These are phyloP conservation scores for Stenchaetothrips biformis DNA, from an alignment of 2,888 invertebrate genomes.

Conservation along the genomic window DNA sequence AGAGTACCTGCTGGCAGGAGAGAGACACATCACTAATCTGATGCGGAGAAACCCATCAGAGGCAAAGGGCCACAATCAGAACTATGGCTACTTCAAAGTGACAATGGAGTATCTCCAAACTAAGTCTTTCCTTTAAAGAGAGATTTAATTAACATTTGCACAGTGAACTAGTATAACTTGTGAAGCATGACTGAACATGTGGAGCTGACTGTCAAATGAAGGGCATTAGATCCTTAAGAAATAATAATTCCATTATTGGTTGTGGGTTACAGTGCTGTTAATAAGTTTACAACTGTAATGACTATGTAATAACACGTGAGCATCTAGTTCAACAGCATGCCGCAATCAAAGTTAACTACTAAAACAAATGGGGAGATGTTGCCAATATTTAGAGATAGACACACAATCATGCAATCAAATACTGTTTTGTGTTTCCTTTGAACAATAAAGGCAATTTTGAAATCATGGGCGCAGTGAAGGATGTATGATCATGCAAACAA, in stretches of 20 bases:
- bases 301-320: not conserved
- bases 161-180: not conserved
- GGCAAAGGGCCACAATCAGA: conserved; percentile 39
- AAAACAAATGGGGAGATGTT: not conserved
- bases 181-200: not conserved
- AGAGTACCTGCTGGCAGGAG: conserved; percentile 58
- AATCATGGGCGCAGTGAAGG: not conserved
- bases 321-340: not conserved
- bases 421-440: too few species aligned
- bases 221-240: not conserved
- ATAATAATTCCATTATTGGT: not conserved
- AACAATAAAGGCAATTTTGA: not conserved
- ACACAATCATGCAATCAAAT: too few species aligned
- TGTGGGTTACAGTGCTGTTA: not conserved
- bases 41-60: too few species aligned
- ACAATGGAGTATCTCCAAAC: conserved; percentile 2
- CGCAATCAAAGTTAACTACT: not conserved
- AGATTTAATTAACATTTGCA: conserved; percentile 23
- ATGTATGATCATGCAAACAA: not conserved
- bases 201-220: not conserved
- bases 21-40: conserved; percentile 35
- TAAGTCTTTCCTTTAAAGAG: conserved; percentile 29
- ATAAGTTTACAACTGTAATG: not conserved
- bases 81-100: not conserved
- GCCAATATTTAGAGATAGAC: too few species aligned